These are phyloP conservation scores for Hylaeus anthracinus DNA, from an alignment of 1,140 invertebrate species.

Conservation along the genomic window DNA sequence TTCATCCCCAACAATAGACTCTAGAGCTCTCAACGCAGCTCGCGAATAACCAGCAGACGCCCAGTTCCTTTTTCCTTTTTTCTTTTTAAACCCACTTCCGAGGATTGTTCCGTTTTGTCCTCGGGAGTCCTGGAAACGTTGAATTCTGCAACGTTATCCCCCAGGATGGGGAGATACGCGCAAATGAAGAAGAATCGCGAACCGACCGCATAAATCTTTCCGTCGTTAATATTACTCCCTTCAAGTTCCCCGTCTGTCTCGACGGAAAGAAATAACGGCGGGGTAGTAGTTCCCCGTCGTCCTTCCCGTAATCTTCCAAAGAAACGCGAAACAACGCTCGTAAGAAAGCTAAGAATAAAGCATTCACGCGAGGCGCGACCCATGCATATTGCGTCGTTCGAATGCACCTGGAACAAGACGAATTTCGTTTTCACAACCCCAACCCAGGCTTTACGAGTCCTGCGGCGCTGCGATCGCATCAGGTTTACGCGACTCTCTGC, in stretches of 20 bases:
- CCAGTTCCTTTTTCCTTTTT: too few relatives aligned
- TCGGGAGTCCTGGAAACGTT: too few relatives aligned
- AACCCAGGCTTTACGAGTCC: not conserved
- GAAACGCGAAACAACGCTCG: not conserved
- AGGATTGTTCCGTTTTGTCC: too few relatives aligned
- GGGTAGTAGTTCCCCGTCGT: not conserved
- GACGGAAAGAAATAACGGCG: not conserved
- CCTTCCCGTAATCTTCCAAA: too few relatives aligned
- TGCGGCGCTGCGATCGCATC: not conserved
- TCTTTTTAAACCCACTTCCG: too few relatives aligned
- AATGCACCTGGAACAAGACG: not conserved
- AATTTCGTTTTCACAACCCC: not conserved
- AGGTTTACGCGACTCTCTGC: not conserved
- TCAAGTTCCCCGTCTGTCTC: not conserved
- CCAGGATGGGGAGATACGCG: not conserved
- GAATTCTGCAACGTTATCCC: too few relatives aligned
- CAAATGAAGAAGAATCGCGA: conserved; percentile 22
- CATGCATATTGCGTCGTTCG: conserved; percentile 27
- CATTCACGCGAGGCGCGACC: not conserved
- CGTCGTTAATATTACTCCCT: conserved; percentile 21
- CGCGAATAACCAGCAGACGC: too few relatives aligned
- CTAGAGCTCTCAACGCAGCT: too few relatives aligned
- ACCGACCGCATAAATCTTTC: conserved; percentile 19
- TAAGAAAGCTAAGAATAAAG: conserved; percentile 33
- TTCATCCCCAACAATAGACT: too few relatives aligned